Evolutionary conservation across 2,888 invertebrate genomes (phyloP), one percentile per base, ranked within the genome.

Genomic region (Tillus elongatus): DNA sequence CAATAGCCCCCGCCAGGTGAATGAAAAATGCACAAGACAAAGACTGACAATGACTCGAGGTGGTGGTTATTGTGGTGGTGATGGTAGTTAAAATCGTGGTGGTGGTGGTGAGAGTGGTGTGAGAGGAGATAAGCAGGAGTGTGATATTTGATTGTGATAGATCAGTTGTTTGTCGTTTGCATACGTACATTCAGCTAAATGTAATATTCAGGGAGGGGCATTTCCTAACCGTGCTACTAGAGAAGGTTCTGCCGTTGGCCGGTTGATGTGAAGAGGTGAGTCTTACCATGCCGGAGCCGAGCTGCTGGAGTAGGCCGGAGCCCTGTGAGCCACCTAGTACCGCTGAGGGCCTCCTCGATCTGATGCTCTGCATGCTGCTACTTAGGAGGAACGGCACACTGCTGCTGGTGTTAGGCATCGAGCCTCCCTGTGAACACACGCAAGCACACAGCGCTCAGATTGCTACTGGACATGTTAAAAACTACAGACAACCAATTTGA

Each of bases 211-310:
- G 75, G 65, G 81, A 80, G 68, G 80, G 79, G 71, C 79, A 81
- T 71, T 80, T 81, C 70, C 78, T 73, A 68, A 80, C 79, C 51
- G 74, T 70, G 68, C 64, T 66, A 70, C 61, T 71, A 71, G 58
- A 71, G 63, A 55, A 67, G 58, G 61, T 65, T 66, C 71, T 70
- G 70, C 60, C 69, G 67, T 54, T 64, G 66, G 56, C 59, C 59
- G 58, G 63, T 61, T 64, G 64, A 57, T 64, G 62, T 62, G 74
- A 72, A 72, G 74, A 68, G 76, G 76, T 67, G 72, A 75, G 82
- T 75, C 88, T 88, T 85, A 90, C 90, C 86, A 91, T 83, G 76
- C 88, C 89, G 69, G 83, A 81, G 76, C 89, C 87, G 64, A 91
- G 73, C 68, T 90, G 89, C 61, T 90, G 89, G 51, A 91, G 70